Evolutionary conservation across 2,888 invertebrate genomes (phyloP).

Genomic region (Lithophane semibrunnea): DNA sequence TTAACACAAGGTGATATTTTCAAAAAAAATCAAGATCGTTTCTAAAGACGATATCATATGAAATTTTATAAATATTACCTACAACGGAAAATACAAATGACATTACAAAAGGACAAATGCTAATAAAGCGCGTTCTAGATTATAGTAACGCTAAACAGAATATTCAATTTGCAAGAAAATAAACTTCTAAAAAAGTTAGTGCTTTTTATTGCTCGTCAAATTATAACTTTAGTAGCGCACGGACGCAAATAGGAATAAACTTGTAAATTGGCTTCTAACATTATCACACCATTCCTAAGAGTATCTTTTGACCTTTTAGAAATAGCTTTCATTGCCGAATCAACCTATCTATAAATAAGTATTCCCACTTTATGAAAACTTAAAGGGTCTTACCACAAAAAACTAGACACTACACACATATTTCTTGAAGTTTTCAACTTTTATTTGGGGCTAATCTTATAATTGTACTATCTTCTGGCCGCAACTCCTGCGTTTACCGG

Average conservation of each 20-base stretch:
- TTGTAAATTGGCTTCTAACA: conserved; percentile 3
- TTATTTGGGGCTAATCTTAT: neutral
- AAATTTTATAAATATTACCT: neutral
- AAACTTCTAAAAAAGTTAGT: conserved; percentile 6
- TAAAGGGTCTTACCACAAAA: too few relatives aligned
- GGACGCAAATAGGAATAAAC: neutral
- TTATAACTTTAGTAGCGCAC: conserved; percentile 17
- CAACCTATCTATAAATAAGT: neutral
- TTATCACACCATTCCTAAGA: neutral
- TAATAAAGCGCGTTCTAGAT: neutral
- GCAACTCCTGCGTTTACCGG: too few relatives aligned
- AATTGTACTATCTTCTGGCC: neutral
- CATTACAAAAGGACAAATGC: neutral
- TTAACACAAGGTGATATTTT: too few relatives aligned
- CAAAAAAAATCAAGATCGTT: too few relatives aligned
- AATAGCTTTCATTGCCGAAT: neutral
- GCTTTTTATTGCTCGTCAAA: conserved; percentile 20
- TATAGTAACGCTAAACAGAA: neutral
- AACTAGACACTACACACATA: too few relatives aligned
- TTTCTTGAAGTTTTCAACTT: neutral
- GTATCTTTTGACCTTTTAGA: neutral
- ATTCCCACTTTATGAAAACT: neutral
- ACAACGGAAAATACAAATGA: neutral
- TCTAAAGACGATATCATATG: too few relatives aligned
- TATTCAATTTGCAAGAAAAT: conserved; percentile 26